These are phyloP conservation scores for Oncorhynchus mykiss DNA, from an alignment of 2,113 vertebrate genomes.

Conservation along the genomic window DNA sequence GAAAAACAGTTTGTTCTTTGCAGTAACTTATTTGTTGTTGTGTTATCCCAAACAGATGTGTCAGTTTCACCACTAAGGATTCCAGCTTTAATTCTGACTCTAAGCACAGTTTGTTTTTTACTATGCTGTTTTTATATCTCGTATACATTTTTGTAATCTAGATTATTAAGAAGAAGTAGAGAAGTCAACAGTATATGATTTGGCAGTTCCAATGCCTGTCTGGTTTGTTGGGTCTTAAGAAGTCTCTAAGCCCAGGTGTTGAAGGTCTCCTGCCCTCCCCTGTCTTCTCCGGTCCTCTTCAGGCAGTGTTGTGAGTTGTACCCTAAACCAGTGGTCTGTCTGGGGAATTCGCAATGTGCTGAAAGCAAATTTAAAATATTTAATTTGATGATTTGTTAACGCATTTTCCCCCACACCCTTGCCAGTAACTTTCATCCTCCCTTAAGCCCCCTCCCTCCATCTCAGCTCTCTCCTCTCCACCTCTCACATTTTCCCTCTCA, in stretches of 20 bases:
- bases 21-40: too few relatives aligned
- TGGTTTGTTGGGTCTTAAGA: constrained; percentile 21
- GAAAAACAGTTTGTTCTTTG: too few relatives aligned
- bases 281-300: too few relatives aligned
- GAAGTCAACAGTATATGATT: constrained; percentile 31
- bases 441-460: constrained; percentile 7
- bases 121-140: constrained; percentile 3
- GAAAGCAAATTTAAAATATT: constrained; percentile 10
- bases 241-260: constrained; percentile 31
- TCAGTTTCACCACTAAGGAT: too few relatives aligned
- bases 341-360: constrained; percentile 14
- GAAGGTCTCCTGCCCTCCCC: neutral
- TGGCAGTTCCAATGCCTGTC: constrained; percentile 36
- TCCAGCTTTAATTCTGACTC: too few relatives aligned
- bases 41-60: too few relatives aligned
- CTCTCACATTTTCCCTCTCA: constrained; percentile 26
- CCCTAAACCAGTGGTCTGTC: neutral
- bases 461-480: constrained; percentile 24
- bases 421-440: constrained; percentile 10
- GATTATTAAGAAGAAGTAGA: constrained; percentile 16
- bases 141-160: constrained; percentile 29
- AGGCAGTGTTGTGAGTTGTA: constrained; percentile 1
- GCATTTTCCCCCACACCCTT: constrained; percentile 13
- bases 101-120: too few relatives aligned
- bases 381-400: constrained; percentile 17